A percentile compares a stretch with the other conserved stretches of the same genome.
Evolutionary conservation across 2,888 invertebrate genomes (phyloP).

Genomic region (Mesorhabditis sp.): DNA sequence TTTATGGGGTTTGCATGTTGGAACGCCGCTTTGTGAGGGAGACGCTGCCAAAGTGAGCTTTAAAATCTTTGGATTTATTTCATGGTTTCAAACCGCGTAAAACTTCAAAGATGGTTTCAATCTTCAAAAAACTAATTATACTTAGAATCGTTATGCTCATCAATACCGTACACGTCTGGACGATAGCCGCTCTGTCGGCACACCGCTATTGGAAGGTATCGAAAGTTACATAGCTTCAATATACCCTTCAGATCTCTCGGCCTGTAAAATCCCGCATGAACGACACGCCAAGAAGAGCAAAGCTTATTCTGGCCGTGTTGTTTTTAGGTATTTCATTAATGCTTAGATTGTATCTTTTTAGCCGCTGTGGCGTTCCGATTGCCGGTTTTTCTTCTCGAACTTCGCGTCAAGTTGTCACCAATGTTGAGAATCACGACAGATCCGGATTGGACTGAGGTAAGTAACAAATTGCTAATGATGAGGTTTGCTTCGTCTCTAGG

Average conservation of each 20-base stretch:
- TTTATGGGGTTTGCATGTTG: slow-evolving; percentile 47
- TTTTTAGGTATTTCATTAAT: slow-evolving; percentile 15
- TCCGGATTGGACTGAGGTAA: slow-evolving; percentile 48
- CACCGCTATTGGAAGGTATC: slow-evolving; percentile 57
- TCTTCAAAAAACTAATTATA: neutral
- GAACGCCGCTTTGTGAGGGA: slow-evolving; percentile 50
- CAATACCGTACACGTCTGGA: slow-evolving; percentile 54
- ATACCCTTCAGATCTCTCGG: slow-evolving; percentile 47
- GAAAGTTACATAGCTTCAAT: neutral
- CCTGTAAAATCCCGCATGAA: slow-evolving; percentile 52
- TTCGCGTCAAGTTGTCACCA: slow-evolving; percentile 44
- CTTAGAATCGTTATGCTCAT: slow-evolving; percentile 48
- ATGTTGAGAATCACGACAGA: slow-evolving; percentile 39
- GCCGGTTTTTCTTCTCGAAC: slow-evolving; percentile 50
- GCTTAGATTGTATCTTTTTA: neutral
- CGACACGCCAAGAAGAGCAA: slow-evolving; percentile 52
- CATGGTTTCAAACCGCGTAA: too few species aligned
- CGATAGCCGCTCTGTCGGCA: slow-evolving; percentile 52
- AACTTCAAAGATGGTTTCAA: too few species aligned
- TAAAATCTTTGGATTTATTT: too few species aligned
- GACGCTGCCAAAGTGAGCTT: slow-evolving; percentile 43
- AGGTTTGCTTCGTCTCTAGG: too few species aligned
- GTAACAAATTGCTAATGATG: neutral
- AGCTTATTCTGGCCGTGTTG: slow-evolving; percentile 39
- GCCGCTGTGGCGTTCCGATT: slow-evolving; percentile 44